Base-by-base conservation (phyloP, 2,888 invertebrate genomes). In the Galerucella pusilla region DNA sequence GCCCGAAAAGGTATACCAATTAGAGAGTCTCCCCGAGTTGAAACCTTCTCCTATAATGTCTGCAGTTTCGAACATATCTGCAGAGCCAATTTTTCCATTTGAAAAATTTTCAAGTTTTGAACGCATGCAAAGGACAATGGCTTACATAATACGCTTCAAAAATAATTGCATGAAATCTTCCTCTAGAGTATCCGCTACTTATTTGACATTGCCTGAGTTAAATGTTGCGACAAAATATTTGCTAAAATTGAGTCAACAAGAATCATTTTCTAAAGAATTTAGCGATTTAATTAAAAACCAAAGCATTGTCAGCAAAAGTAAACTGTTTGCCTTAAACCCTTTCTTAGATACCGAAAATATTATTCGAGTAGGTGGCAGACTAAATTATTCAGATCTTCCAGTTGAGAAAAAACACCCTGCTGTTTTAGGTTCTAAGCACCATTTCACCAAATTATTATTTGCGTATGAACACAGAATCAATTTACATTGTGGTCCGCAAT, bases 331-430 rank as follows among this genome's bases (percentile, higher is more conserved):
- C 49, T 16, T 77, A 45, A 69, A 57, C 28, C 61, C 71, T 28
- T 77, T 77, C 61, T 42, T 76, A 16, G 74, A 77, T 16, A 28
- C 16, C 9, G 11, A 75, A 11, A 68, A 54, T 57, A 74, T 76
- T 45, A 10, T 77, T 35, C 65, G 75, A 49, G 71, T 77, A 10
- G 77, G 74, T 14, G 77, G 77, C 3, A 71, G 76, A 42, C 70
- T 76, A 3, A 76, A 69, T 28, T 67, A 74, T 54, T 70, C 74
- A 2, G 54, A 65, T n/a, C 68, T 69, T 52, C n/a, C 54, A 35
- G 76, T 72, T 52, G 72, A 68, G 12, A 74, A 74, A 46, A 77
- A 74, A 66, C 69, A 77, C 57, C 76, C 68, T n/a, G 71, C 71
- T 52, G 10, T 75, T 16, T 12, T 78, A 45, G 69, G 57, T n/a